Evolutionary conservation across 1,140 invertebrate genomes (phyloP).

Genomic region (Portunus trituberculatus): DNA sequence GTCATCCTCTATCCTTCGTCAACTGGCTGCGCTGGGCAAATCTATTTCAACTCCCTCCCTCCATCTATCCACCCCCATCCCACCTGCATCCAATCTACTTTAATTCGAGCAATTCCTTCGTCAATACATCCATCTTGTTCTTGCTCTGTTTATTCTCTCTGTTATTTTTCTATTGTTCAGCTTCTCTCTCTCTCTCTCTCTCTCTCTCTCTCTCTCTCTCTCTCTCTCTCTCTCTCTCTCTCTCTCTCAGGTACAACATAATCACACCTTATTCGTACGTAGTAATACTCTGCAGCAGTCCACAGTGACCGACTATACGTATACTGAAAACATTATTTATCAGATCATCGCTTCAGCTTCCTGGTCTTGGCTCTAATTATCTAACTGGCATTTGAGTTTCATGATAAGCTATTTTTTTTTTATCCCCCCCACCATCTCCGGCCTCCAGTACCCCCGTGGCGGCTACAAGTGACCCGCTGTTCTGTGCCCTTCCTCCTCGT

Average conservation of each 20-base stretch:
- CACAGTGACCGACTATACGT: background rate
- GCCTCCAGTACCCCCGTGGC: background rate
- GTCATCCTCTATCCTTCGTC: slow-evolving; percentile 15
- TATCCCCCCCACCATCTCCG: background rate
- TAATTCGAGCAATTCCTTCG: slow-evolving; percentile 49
- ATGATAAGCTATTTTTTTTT: slow-evolving; percentile 18
- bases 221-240: background rate
- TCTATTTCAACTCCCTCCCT: slow-evolving; percentile 32
- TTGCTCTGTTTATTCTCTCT: background rate
- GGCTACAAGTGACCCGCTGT: slow-evolving; percentile 48
- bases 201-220: slow-evolving; percentile 27
- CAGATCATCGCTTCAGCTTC: background rate
- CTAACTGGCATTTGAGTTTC: background rate
- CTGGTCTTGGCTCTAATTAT: background rate
- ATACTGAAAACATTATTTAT: background rate
- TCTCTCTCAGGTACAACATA: background rate
- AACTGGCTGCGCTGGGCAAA: background rate
- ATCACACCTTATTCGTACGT: background rate
- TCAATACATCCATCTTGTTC: slow-evolving; percentile 53
- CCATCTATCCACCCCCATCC: slow-evolving; percentile 46
- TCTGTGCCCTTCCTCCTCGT: slow-evolving; percentile 40
- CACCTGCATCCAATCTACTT: slow-evolving; percentile 59
- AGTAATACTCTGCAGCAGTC: background rate
- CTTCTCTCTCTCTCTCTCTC: background rate
- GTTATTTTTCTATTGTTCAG: background rate